Evolutionary conservation across 2,797 vertebrate species (phyloP).

Genomic region (Catharus ustulatus): DNA sequence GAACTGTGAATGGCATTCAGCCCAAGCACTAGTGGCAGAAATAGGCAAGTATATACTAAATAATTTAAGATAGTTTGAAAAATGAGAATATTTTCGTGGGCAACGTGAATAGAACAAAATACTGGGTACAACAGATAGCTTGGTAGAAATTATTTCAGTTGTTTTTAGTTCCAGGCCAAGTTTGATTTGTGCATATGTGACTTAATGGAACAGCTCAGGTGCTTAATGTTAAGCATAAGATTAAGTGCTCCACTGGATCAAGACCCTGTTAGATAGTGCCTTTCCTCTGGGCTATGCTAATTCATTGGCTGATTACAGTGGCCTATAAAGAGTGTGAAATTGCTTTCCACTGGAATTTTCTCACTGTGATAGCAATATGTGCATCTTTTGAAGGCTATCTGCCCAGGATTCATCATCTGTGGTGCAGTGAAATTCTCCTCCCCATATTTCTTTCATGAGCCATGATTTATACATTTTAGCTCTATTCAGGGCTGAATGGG

Average conservation of each 20-base stretch:
- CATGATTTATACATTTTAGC: constrained; percentile 8
- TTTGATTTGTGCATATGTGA: background rate
- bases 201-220: constrained; percentile 1
- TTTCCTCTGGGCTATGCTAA: background rate
- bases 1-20: background rate
- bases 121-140: background rate
- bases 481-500: constrained; percentile 22
- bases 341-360: constrained; percentile 37
- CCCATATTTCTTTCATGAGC: constrained; percentile 40
- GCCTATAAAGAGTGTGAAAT: constrained; percentile 7
- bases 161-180: background rate
- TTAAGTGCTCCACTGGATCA: constrained; percentile 32
- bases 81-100: background rate
- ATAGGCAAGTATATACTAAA: background rate
- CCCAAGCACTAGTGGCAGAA: background rate
- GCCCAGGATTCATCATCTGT: constrained; percentile 3
- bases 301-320: constrained; percentile 25
- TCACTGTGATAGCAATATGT: background rate
- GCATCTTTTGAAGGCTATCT: constrained; percentile 36
- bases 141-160: background rate
- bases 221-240: background rate
- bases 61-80: background rate
- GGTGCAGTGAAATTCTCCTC: background rate
- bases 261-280: background rate
- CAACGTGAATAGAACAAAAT: background rate